Evolutionary conservation across 2,888 invertebrate genomes (phyloP).

Genomic region (Pseudanteris insignis): DNA sequence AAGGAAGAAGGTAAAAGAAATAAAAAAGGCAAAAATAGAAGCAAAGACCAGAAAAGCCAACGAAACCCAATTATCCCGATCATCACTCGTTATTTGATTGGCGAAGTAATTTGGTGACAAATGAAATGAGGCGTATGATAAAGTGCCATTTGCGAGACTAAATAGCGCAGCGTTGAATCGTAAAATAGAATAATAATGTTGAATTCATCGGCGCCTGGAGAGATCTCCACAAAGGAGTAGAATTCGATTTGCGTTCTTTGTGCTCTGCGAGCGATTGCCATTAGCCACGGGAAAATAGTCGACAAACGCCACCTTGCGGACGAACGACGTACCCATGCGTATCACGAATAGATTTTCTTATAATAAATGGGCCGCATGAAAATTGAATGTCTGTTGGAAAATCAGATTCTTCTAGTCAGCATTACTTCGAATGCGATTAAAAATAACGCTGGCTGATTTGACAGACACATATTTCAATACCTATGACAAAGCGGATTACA

Average conservation of each 20-base stretch:
- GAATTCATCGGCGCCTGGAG: conserved; percentile 44
- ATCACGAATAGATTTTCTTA: conserved; percentile 6
- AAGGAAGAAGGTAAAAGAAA: too few species aligned
- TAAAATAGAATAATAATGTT: conserved; percentile 45
- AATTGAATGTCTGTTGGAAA: neutral
- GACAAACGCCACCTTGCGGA: conserved; percentile 33
- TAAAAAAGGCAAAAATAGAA: conserved; percentile 2
- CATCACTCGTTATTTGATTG: conserved; percentile 41
- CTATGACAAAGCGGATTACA: too few species aligned
- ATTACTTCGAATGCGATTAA: too few species aligned
- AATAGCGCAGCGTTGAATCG: conserved; percentile 37
- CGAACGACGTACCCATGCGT: conserved; percentile 12
- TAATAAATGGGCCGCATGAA: neutral
- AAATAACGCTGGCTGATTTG: neutral
- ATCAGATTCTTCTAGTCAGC: neutral
- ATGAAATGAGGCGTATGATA: conserved; percentile 45
- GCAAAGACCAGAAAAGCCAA: conserved; percentile 29
- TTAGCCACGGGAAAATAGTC: conserved; percentile 37
- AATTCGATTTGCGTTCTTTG: conserved; percentile 43
- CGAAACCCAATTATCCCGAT: conserved; percentile 32
- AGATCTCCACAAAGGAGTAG: conserved; percentile 38
- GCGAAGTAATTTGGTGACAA: conserved; percentile 38
- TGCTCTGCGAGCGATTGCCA: conserved; percentile 26
- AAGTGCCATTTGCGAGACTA: conserved; percentile 42
- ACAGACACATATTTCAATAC: too few species aligned